Base-by-base conservation (phyloP, 2,888 invertebrate genomes). In the Eledona agricola region DNA sequence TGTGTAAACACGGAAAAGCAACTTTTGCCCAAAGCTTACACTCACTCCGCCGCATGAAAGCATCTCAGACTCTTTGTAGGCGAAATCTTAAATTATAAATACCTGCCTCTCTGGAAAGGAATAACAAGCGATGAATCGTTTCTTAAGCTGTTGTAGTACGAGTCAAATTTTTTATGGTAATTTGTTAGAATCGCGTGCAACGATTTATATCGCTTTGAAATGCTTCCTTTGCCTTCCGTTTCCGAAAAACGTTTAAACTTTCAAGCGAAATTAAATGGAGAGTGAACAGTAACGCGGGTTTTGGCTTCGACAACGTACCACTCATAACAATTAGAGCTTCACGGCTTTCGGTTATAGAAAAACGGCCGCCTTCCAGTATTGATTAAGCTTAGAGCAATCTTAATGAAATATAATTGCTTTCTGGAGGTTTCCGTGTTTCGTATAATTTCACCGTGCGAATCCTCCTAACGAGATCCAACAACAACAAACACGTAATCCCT, bases 351-450 rank as follows among this genome's bases (percentile, higher is more conserved):
- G 6, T 6, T 4, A 19, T 19, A 10, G 29, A 29, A 29, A 29
- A 29, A 29, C 9, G 3, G 13, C 29, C 13, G 15, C 13, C 13
- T 29, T 19, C 20, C 6, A 6, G 20, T 22, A 23, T 38, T 25
- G 38, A 25, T 25, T 25, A 15, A 23, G n/a, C 1, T 6, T 15
- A 6, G 13, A 37, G 23, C 9, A 11, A 23, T 16, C 25, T 23
- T 25, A 40, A 10, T 7, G 20, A 42, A 42, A 42, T 42, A 42
- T 42, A 42, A 42, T 42, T 42, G 42, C 20, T 12, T 42, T 31
- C 20, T 22, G 10, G 26, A 16, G 26, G 42, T 42, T 31, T 42
- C 42, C 13, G 5, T 42, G 29, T 42, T 25, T 31, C 29, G 12
- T 2, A 13, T 38, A 26, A 37, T 37, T 37, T 23, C 23, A 15